Evolutionary conservation across 2,888 invertebrate genomes (phyloP).

Genomic region (Xestia ashworthii): DNA sequence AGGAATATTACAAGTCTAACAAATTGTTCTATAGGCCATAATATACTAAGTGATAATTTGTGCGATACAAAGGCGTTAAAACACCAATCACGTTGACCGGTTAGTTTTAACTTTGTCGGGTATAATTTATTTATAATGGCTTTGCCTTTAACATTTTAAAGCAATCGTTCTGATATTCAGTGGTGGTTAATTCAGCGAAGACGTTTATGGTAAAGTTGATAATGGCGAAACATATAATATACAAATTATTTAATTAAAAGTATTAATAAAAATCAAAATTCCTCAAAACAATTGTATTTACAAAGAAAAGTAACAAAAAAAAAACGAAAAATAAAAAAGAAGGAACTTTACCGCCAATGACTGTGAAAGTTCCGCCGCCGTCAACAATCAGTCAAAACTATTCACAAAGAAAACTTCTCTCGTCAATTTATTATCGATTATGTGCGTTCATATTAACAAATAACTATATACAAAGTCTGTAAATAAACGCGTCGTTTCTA

Average conservation of each 20-base stretch:
- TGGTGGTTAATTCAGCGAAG: slow-evolving; percentile 18
- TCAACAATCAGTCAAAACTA: slow-evolving; percentile 44
- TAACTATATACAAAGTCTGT: slow-evolving; percentile 62
- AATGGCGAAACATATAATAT: neutral
- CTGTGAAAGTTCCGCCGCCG: neutral
- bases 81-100: slow-evolving; percentile 23
- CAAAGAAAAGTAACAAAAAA: slow-evolving; percentile 31
- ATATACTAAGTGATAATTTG: slow-evolving; percentile 53
- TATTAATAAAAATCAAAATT: slow-evolving; percentile 13
- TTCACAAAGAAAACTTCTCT: slow-evolving; percentile 33
- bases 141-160: slow-evolving; percentile 31
- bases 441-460: slow-evolving; percentile 64
- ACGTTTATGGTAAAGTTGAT: neutral
- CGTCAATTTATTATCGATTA: slow-evolving; percentile 45
- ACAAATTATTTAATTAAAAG: slow-evolving; percentile 10
- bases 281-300: slow-evolving; percentile 32
- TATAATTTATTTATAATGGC: slow-evolving; percentile 22
- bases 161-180: slow-evolving; percentile 31
- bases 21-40: slow-evolving; percentile 41
- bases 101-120: slow-evolving; percentile 13
- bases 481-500: slow-evolving; percentile 58
- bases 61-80: slow-evolving; percentile 51
- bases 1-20: slow-evolving; percentile 36
- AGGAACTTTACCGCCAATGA: slow-evolving; percentile 52
- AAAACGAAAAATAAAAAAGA: slow-evolving; percentile 16